Evolutionary conservation across 2,113 vertebrate species (phyloP).

Genomic region (Dasyornis broadbenti): DNA sequence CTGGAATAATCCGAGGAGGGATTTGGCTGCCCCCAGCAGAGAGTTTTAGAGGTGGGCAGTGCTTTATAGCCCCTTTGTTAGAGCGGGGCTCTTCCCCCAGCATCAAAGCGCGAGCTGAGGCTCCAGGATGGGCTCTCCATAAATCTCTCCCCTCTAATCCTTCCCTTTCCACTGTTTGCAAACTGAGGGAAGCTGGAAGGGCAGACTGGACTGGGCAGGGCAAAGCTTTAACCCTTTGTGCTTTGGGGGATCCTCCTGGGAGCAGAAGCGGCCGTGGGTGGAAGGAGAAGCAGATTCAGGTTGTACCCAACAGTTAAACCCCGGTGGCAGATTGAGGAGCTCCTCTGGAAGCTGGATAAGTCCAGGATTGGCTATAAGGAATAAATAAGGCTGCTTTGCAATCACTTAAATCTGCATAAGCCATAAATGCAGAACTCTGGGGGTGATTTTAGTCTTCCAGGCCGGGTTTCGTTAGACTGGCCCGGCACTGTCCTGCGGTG

Average conservation of each 20-base stretch:
- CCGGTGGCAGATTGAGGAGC: background rate
- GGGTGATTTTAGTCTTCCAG: background rate
- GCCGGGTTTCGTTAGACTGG: background rate
- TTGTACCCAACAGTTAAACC: background rate
- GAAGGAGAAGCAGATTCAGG: background rate
- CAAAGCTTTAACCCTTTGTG: conserved; percentile 12
- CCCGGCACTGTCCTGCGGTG: background rate
- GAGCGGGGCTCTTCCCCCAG: background rate
- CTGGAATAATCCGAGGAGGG: conserved; percentile 29
- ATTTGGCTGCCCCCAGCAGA: conserved; percentile 18
- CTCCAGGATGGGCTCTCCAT: conserved; percentile 19
- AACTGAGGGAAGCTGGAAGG: background rate
- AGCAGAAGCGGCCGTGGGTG: background rate
- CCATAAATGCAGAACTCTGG: background rate
- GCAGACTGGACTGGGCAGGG: background rate
- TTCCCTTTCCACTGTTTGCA: conserved; percentile 7
- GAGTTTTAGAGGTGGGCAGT: background rate
- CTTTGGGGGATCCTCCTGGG: background rate
- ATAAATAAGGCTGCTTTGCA: conserved; percentile 8
- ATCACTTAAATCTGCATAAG: background rate
- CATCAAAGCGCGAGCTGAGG: conserved; percentile 15
- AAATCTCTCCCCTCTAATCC: conserved; percentile 50
- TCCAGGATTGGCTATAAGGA: background rate
- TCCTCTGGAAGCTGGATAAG: background rate
- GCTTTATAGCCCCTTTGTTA: conserved; percentile 28